Base-by-base conservation (phyloP, 2,113 vertebrate species). In the Oncorhynchus nerka region DNA sequence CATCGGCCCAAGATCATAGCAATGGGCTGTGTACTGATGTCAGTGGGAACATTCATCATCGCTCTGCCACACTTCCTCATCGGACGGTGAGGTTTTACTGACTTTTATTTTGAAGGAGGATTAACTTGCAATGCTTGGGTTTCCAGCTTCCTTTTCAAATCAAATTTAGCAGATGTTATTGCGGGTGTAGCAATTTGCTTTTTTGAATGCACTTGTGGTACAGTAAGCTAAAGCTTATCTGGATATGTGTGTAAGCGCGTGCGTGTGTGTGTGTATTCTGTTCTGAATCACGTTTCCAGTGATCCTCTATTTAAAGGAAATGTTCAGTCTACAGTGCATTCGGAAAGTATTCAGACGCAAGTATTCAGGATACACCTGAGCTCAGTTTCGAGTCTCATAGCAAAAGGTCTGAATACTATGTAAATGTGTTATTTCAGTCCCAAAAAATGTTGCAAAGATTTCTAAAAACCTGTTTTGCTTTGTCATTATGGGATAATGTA, bases 21-120 rank as follows among this genome's bases (percentile, higher is more conserved):
- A 81, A 76, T 89, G 13, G 97, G 97, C 16, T 96, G 95, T 75
- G 85, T 97, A 7, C 87, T 98, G 87, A 99, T 99, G 97, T 95
- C 95, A 48, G 80, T 94, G 5, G 97, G 97, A 69, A 99, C 97
- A 4, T 90, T 99, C 79, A 89, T 99, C 73, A 97, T 97, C 13
- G 95, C 96, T 0, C 77, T 95, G 90, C 97, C 97, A 71, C 97
- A 98, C 77, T 97, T 98, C 93, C 94, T 98, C 90, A 98, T 97
- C 87, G 95, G 94, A 76, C 92, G 87, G 97, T 99, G 81, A 95
- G 94, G 61, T 22, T n/a, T 8, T 22, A 22, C 61, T 90, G 49
- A 64, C 4, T 30, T 64, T 19, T n/a, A 20, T 1, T 61, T 61
- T n/a, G 16, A 26, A 64, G 16, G 9, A 22, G 61, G 22, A 64